Base-by-base conservation (phyloP, 2,888 invertebrate genomes). In the Erebia palarica region DNA sequence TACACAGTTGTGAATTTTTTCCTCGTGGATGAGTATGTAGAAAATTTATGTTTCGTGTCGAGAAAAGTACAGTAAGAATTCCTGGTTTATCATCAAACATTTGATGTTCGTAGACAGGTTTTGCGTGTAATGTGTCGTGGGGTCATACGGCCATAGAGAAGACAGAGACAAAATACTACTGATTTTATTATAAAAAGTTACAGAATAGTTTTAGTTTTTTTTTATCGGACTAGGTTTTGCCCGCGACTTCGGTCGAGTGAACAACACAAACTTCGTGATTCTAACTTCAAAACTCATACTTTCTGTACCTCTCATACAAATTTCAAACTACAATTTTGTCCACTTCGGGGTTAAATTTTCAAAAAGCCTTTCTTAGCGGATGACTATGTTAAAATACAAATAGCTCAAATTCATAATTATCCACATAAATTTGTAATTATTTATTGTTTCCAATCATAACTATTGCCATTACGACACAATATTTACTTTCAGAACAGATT, bases 51-150 rank as follows among this genome's bases (percentile, higher is more conserved):
- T 42, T 16, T 16, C 16, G 60, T 44, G 60, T 42, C 60, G 36
- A 44, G 60, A 60, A 60, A 60, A 60, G 60, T 60, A 60, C 60
- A 60, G 60, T 60, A 60, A 60, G 42, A 60, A 44, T 60, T 60
- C 60, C 16, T 16, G 36, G 60, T 60, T 42, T 60, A 60, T 44
- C 42, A 42, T 42, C 60, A 60, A 60, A 60, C 60, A 42, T 60
- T 60, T 60, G 60, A 60, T 60, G 16, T 60, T 60, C 16, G 60
- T 60, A 60, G 60, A 60, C 60, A 44, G 60, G 59, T 59, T 60
- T 1, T n/a, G 16, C 59, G 10, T n/a, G n/a, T 60, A 42, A 42
- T 42, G 59, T 16, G 60, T 16, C 10, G 21, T 11, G 27, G 59
- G 60, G 42, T 60, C 42, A 60, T n/a, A 11, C 16, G 42, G 16